phyloP scores from a whole-genome alignment of 1,140 invertebrate species.

The Neodiprion virginianus region DNA sequence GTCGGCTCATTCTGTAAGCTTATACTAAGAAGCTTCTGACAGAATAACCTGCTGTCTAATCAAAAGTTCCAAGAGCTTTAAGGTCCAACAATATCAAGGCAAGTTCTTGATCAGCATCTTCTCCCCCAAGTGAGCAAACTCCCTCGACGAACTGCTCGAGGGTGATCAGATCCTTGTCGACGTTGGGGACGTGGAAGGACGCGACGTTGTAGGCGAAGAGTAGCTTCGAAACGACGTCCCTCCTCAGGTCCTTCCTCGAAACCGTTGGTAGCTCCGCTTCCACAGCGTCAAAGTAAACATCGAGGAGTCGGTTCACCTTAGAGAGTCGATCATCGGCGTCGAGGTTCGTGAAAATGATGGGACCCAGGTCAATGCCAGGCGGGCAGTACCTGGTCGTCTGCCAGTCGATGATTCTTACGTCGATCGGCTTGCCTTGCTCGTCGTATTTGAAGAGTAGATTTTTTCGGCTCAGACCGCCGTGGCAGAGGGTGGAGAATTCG shows the following conservation, averaged over 20 bases:
- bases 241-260: background rate
- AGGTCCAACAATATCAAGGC: background rate
- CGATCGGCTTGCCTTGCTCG: constrained; percentile 35
- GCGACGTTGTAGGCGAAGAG: constrained; percentile 6
- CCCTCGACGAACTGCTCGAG: background rate
- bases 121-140: background rate
- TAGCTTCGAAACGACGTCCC: background rate
- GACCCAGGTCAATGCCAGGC: constrained; percentile 42
- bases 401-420: constrained; percentile 47
- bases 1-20: background rate
- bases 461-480: constrained; percentile 44
- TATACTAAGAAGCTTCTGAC: background rate
- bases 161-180: background rate
- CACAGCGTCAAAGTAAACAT: constrained; percentile 29
- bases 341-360: constrained; percentile 36
- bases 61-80: background rate
- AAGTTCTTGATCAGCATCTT: background rate
- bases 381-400: constrained; percentile 42
- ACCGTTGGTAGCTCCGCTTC: constrained; percentile 21
- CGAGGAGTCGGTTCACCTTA: constrained; percentile 18
- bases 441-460: constrained; percentile 49
- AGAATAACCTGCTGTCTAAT: background rate
- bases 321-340: background rate
- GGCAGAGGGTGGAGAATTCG: constrained; percentile 42
- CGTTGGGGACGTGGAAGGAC: background rate